Evolutionary conservation across 37 sponge, comb jelly and placozoan species (phyloP).

Genomic region (Eunapius fragilis): DNA sequence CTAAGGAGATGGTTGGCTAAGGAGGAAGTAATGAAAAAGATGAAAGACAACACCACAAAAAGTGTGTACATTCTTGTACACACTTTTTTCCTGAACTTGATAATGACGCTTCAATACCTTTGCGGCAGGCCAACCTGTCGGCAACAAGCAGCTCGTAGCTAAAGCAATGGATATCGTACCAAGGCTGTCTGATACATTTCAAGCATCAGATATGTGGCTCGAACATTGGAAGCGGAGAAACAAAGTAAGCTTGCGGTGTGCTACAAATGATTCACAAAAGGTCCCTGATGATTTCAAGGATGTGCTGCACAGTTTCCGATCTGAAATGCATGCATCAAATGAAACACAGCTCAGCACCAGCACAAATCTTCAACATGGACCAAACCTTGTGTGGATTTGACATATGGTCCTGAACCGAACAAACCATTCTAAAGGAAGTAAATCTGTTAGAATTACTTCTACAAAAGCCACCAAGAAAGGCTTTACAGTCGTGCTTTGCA

Average conservation of each 20-base stretch:
- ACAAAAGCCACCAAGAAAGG: too few species aligned
- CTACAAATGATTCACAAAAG: slow-evolving; percentile 35
- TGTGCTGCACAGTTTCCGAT: too few species aligned
- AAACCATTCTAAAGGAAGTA: too few species aligned
- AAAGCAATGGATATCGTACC: slow-evolving; percentile 10
- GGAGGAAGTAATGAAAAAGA: slow-evolving; percentile 2
- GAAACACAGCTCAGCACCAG: too few species aligned
- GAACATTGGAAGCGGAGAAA: slow-evolving; percentile 19
- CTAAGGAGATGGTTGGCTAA: slow-evolving; percentile 18
- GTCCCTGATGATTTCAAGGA: slow-evolving; percentile 26
- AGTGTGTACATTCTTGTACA: background rate
- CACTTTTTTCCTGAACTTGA: background rate
- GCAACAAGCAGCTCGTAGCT: slow-evolving; percentile 1
- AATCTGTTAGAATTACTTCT: too few species aligned
- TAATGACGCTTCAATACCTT: background rate
- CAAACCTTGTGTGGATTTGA: too few species aligned
- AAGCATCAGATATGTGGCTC: slow-evolving; percentile 24
- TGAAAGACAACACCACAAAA: background rate
- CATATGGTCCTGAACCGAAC: too few species aligned
- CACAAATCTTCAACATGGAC: too few species aligned
- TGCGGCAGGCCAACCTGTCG: slow-evolving; percentile 9
- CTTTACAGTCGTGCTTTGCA: too few species aligned
- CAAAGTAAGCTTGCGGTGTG: slow-evolving; percentile 12
- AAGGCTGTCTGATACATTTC: slow-evolving; percentile 4
- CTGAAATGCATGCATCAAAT: too few species aligned